phyloP scores from a whole-genome alignment of 2,888 invertebrate species.

The Siphonodentalium dalli region DNA sequence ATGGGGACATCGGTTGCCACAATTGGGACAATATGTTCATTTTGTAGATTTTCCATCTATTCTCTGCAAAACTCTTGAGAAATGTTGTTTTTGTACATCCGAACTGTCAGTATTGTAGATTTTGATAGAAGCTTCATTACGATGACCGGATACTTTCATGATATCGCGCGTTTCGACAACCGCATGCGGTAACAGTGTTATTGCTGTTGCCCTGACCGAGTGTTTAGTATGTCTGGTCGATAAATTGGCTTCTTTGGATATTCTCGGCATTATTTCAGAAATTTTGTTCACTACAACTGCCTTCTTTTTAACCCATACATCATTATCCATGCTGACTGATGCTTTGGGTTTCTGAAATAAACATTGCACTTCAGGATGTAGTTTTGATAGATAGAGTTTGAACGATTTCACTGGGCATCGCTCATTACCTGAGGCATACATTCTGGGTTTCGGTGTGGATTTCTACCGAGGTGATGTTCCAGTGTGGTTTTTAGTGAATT shows the following conservation, averaged over 20 bases:
- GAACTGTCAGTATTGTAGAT: slow-evolving; percentile 12
- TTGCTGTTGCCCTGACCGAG: slow-evolving; percentile 17
- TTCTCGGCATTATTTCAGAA: slow-evolving; percentile 8
- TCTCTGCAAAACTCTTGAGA: slow-evolving; percentile 16
- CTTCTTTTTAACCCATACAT: slow-evolving; percentile 4
- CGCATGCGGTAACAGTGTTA: slow-evolving; percentile 10
- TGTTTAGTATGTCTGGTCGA: slow-evolving; percentile 12
- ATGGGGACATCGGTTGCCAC: no score
- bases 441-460: slow-evolving; percentile 9
- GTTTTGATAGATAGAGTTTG: slow-evolving; percentile 8
- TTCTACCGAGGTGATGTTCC: no score
- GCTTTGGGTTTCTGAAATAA: slow-evolving; percentile 8
- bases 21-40: no score
- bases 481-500: no score
- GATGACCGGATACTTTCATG: slow-evolving; percentile 13
- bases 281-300: slow-evolving; percentile 7
- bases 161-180: slow-evolving; percentile 15
- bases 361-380: neutral
- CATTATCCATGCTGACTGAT: neutral
- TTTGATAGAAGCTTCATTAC: slow-evolving; percentile 2
- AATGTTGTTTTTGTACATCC: slow-evolving; percentile 8
- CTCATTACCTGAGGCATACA: slow-evolving; percentile 7
- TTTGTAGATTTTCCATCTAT: neutral
- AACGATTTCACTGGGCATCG: slow-evolving; percentile 8
- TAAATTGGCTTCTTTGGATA: slow-evolving; percentile 11